Evolutionary conservation across 1,140 invertebrate genomes (phyloP).

Genomic region (Euwallacea fornicatus): DNA sequence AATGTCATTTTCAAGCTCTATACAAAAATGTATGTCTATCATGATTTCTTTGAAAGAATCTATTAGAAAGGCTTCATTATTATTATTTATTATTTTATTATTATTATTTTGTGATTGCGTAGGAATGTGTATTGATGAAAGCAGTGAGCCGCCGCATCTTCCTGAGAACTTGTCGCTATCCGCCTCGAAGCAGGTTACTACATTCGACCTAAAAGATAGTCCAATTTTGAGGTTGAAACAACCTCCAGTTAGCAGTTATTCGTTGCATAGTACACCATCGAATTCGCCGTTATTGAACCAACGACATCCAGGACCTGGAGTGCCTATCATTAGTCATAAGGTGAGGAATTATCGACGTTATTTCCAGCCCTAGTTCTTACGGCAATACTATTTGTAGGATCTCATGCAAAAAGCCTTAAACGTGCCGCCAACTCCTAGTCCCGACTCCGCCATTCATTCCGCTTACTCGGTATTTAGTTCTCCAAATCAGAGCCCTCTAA

Average conservation of each 20-base stretch:
- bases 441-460: constrained; percentile 84
- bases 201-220: constrained; percentile 46
- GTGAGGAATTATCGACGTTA: neutral
- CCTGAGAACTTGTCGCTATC: constrained; percentile 51
- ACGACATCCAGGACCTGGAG: constrained; percentile 54
- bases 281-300: constrained; percentile 67
- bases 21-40: no score
- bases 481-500: constrained; percentile 82
- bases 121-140: constrained; percentile 38
- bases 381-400: constrained; percentile 54
- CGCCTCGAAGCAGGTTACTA: constrained; percentile 41
- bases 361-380: neutral
- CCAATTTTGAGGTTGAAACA: constrained; percentile 50
- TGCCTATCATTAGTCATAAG: constrained; percentile 62
- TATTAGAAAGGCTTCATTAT: no score
- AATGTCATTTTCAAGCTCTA: no score
- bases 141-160: constrained; percentile 29
- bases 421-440: constrained; percentile 70
- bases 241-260: constrained; percentile 60
- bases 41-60: no score
- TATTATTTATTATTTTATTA: neutral
- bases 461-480: constrained; percentile 79
- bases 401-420: constrained; percentile 53
- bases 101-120: neutral
- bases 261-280: constrained; percentile 61